Conservation (phyloP, 2,113 vertebrate genomes). For the Mesembrinibis cayennensis region DNA sequence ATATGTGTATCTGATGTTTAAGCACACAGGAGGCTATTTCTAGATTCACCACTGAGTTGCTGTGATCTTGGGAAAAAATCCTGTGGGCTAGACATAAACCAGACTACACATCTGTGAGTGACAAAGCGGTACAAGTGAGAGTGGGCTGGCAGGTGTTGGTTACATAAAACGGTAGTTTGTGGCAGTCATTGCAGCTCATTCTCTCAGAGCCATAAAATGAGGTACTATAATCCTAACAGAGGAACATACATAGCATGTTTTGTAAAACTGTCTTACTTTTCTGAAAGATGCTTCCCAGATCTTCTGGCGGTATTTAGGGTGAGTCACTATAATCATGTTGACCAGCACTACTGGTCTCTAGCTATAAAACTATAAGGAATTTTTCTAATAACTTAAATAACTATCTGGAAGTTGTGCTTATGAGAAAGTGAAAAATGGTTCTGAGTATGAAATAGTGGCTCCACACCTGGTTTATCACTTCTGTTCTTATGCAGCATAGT, state of each 20-base stretch:
- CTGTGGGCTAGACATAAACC: background rate
- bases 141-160: background rate
- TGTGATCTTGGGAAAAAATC: background rate
- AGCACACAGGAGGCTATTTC: background rate
- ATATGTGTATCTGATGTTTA: background rate
- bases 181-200: background rate
- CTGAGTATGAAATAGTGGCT: background rate
- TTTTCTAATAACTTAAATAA: background rate
- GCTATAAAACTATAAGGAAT: background rate
- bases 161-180: background rate
- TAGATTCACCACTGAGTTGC: background rate
- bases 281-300: background rate
- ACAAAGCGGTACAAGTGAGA: background rate
- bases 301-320: background rate
- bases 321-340: background rate
- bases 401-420: background rate
- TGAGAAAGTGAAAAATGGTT: background rate
- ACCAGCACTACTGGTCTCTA: background rate
- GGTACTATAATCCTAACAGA: background rate
- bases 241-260: background rate
- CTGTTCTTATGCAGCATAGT: background rate
- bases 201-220: background rate
- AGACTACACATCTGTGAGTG: background rate
- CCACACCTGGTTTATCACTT: background rate
- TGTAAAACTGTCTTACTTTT: background rate